Conservation (phyloP, 30 jellyfish, hydroid and myxozoan species). For the Turritopsis rubra region DNA sequence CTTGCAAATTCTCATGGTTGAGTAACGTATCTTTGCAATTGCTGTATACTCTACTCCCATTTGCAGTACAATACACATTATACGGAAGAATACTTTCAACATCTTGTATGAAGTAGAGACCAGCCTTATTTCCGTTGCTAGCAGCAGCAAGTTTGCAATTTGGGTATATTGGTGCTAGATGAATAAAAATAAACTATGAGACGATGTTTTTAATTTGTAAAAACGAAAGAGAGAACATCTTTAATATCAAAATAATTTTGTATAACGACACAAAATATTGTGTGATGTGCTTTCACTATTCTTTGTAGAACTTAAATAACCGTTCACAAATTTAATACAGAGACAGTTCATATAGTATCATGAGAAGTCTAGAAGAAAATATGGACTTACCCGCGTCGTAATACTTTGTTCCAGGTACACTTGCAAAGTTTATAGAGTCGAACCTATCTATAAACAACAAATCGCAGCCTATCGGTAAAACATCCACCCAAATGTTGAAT, state of each 20-base stretch:
- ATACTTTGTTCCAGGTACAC: background rate
- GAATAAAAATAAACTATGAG: too few relatives aligned
- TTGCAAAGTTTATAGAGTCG: background rate
- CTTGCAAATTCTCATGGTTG: background rate
- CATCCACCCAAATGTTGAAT: background rate
- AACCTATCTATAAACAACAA: background rate
- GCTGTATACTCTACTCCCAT: background rate
- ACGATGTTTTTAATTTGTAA: too few relatives aligned
- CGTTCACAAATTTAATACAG: too few relatives aligned
- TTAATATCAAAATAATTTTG: too few relatives aligned
- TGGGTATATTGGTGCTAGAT: background rate
- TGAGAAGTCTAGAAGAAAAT: too few relatives aligned
- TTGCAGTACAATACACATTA: background rate
- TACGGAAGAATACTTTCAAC: background rate
- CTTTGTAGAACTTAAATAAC: too few relatives aligned
- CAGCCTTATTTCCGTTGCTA: background rate
- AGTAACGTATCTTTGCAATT: background rate
- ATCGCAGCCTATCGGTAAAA: background rate
- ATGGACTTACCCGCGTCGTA: background rate
- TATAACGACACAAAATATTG: too few relatives aligned
- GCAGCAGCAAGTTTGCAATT: background rate
- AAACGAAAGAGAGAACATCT: too few relatives aligned
- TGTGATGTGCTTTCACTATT: too few relatives aligned
- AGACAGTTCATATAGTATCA: too few relatives aligned
- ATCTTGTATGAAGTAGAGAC: background rate